Percentiles rank a stretch among this genome's conserved stretches.
Evolutionary conservation across 2,888 invertebrate genomes (phyloP).

Genomic region (Scaptomyza parva): DNA sequence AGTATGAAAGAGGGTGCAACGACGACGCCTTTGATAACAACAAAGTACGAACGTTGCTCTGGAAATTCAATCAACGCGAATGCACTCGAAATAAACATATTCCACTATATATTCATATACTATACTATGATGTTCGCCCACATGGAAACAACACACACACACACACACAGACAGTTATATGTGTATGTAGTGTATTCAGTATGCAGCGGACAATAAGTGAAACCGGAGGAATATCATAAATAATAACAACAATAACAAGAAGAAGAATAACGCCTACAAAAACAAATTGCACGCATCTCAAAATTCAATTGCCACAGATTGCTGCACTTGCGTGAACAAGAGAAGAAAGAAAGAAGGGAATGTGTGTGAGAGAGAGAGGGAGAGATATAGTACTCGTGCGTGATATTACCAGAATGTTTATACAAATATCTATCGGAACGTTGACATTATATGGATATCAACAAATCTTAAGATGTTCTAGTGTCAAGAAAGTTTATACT

Average conservation of each 20-base stretch:
- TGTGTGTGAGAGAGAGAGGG: not conserved
- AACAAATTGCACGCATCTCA: conserved; percentile 57
- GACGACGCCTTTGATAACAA: conserved; percentile 32
- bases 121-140: conserved; percentile 39
- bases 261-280: conserved; percentile 42
- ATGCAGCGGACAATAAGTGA: conserved; percentile 29
- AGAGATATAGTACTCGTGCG: conserved; percentile 1
- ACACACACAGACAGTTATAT: conserved; percentile 3
- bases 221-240: conserved; percentile 16
- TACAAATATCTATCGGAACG: conserved; percentile 9
- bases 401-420: conserved; percentile 13
- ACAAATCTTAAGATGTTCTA: too few species aligned
- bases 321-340: conserved; percentile 32
- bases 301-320: conserved; percentile 48
- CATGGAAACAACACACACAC: conserved; percentile 18
- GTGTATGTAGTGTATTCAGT: too few species aligned
- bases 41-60: conserved; percentile 27
- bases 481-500: too few species aligned
- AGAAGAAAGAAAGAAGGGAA: not conserved
- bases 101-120: conserved; percentile 9
- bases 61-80: conserved; percentile 61
- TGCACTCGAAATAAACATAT: conserved; percentile 52
- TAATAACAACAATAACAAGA: conserved; percentile 23
- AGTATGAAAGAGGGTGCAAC: not conserved
- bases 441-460: conserved; percentile 10